Conservation (phyloP, 2,113 vertebrate species). For the Helogale parvula region DNA sequence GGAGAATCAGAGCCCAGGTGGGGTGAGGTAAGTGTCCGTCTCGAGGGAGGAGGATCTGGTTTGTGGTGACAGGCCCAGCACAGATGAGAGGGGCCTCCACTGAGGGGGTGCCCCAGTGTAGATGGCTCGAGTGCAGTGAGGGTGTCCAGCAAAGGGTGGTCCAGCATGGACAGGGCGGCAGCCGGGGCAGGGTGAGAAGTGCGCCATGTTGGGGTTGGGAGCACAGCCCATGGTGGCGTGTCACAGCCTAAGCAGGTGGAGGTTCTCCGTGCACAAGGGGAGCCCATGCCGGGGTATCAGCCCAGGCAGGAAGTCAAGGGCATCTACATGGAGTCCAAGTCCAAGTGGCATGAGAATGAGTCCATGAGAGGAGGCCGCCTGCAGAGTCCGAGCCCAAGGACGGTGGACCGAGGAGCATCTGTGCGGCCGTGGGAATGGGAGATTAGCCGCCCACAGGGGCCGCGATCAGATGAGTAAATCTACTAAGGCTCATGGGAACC, state of each 20-base stretch:
- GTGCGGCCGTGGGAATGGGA: neutral
- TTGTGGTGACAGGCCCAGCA: neutral
- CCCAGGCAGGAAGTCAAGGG: neutral
- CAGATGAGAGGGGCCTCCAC: neutral
- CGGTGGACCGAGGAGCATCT: neutral
- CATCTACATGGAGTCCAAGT: neutral
- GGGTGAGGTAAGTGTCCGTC: neutral
- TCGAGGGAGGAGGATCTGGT: neutral
- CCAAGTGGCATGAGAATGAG: neutral
- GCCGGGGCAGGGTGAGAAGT: neutral
- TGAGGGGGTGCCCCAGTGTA: neutral
- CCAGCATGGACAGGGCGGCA: neutral
- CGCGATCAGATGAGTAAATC: neutral
- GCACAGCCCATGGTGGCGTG: rapidly evolving
- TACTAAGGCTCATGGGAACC: neutral
- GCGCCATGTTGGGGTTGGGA: rapidly evolving
- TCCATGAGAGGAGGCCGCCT: neutral
- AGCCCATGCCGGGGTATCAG: neutral
- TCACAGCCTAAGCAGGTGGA: neutral
- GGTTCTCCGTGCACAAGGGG: rapidly evolving
- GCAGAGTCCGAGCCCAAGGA: neutral
- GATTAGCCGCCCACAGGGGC: neutral
- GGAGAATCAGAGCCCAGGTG: neutral
- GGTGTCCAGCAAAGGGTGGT: neutral
- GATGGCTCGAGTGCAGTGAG: neutral